Percentiles rank a stretch among this genome's conserved stretches.
Evolutionary conservation across 2,113 vertebrate species (phyloP).

Genomic region (Phyllostomus hastatus): DNA sequence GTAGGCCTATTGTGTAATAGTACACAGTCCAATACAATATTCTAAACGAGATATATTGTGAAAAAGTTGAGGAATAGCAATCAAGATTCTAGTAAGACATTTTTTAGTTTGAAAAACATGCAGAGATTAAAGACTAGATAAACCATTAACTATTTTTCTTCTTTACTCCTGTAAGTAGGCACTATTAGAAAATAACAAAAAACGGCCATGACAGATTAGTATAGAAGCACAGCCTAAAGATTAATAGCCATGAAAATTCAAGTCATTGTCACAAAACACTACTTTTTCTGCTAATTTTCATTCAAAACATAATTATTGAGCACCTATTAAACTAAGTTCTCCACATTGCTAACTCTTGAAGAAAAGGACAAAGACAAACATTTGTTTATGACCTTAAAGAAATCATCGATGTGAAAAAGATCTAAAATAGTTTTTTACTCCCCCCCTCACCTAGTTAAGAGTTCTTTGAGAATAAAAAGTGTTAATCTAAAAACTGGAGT

Average conservation of each 20-base stretch:
- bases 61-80: neutral
- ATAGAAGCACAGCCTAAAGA: neutral
- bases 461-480: neutral
- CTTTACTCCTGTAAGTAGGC: neutral
- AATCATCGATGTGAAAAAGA: neutral
- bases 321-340: neutral
- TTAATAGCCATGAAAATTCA: neutral
- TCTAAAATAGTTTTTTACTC: neutral
- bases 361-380: neutral
- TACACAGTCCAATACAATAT: neutral
- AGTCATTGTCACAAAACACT: neutral
- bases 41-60: neutral
- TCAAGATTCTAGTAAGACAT: neutral
- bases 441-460: neutral
- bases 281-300: constrained; percentile 14
- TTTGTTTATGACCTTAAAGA: neutral
- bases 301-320: neutral
- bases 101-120: constrained; percentile 9
- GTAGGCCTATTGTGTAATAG: neutral
- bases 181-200: constrained; percentile 6
- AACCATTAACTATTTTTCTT: neutral
- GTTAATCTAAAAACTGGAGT: neutral
- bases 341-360: neutral
- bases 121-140: constrained; percentile 11
- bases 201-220: neutral